Percentiles rank a stretch among this genome's conserved stretches.
Conservation (phyloP, 2,113 vertebrate genomes). For the Melanocharis versteri region DNA sequence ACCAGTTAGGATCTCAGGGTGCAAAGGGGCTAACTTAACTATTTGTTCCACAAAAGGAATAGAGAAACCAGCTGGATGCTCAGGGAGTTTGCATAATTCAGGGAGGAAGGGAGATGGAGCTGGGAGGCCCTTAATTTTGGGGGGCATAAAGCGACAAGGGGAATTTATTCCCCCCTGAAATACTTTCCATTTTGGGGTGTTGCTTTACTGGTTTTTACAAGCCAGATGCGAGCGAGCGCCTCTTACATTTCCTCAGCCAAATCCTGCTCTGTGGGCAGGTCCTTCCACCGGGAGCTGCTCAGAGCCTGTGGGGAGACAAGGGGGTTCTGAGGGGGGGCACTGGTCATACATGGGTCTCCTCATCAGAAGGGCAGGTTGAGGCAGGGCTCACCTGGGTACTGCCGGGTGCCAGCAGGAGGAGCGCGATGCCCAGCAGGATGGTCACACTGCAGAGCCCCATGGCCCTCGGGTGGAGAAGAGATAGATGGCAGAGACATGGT, state of each 20-base stretch:
- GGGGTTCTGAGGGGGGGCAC: rapidly evolving
- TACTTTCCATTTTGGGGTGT: neutral
- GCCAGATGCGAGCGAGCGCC: rapidly evolving
- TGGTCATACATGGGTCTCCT: rapidly evolving
- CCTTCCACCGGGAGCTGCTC: neutral
- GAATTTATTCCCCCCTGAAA: rapidly evolving
- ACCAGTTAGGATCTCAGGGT: neutral
- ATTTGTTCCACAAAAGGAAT: neutral
- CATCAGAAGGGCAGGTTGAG: rapidly evolving
- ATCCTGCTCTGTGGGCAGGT: neutral
- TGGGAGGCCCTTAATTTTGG: neutral
- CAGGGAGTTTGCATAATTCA: rapidly evolving
- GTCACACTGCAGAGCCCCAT: rapidly evolving
- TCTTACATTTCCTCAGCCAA: constrained; percentile 5
- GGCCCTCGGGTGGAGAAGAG: rapidly evolving
- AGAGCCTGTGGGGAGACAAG: neutral
- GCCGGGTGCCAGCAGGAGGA: neutral
- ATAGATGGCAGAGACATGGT: rapidly evolving
- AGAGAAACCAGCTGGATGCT: neutral
- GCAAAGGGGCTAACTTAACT: neutral
- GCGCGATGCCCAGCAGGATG: neutral
- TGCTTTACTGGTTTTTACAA: neutral
- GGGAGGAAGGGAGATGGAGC: neutral
- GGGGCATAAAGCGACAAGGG: neutral
- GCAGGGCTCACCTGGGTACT: neutral